Percentiles rank a stretch among this genome's conserved stretches.
Evolutionary conservation across 1,140 invertebrate species (phyloP).

Genomic region (Platorchestia sp.): DNA sequence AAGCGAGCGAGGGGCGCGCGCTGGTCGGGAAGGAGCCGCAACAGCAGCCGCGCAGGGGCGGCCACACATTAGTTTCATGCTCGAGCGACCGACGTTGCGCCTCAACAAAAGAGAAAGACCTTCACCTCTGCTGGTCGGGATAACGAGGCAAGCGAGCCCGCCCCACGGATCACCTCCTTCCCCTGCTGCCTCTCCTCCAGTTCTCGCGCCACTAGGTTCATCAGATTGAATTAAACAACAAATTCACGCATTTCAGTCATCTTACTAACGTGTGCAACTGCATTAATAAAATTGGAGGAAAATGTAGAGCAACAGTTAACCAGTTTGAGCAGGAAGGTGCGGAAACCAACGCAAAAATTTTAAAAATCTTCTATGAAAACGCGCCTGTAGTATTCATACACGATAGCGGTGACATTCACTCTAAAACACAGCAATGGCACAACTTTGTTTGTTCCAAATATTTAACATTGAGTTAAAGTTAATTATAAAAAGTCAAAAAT

Average conservation of each 20-base stretch:
- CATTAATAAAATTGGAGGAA: background rate
- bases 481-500: too few relatives aligned
- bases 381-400: too few relatives aligned
- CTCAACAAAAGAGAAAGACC: constrained; percentile 52
- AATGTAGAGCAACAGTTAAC: background rate
- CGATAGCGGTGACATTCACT: too few relatives aligned
- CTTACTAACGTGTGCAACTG: background rate
- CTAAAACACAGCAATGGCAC: too few relatives aligned
- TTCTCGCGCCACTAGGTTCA: background rate
- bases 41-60: background rate
- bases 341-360: too few relatives aligned
- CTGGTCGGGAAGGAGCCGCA: background rate
- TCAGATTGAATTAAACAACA: background rate
- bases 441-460: too few relatives aligned
- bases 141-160: background rate
- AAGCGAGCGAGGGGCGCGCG: background rate
- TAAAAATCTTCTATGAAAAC: too few relatives aligned
- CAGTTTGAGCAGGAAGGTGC: background rate
- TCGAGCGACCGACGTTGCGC: background rate
- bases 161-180: background rate
- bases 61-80: constrained; percentile 33
- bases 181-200: background rate
- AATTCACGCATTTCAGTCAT: background rate
- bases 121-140: constrained; percentile 45
- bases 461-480: too few relatives aligned